Percentiles rank a stretch among this genome's conserved stretches.
Conservation (phyloP, 2,888 invertebrate genomes). For the Dioctria rufipes region DNA sequence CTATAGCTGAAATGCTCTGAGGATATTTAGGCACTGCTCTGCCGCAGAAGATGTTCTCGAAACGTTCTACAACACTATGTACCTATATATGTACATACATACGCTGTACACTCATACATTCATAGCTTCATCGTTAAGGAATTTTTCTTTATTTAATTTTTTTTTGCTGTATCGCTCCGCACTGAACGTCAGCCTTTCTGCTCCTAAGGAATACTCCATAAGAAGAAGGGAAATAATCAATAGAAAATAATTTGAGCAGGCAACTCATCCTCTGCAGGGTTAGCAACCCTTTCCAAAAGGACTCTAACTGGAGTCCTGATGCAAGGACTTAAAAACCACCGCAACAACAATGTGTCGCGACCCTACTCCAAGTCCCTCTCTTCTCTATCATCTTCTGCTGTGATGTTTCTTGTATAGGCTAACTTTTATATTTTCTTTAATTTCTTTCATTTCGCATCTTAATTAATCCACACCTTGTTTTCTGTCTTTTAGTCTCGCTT, state of each 20-base stretch:
- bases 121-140: slow-evolving; percentile 54
- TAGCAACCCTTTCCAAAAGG: slow-evolving; percentile 54
- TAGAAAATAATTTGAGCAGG: slow-evolving; percentile 57
- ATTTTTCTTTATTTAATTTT: slow-evolving; percentile 59
- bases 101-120: slow-evolving; percentile 19
- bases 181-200: background rate
- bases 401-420: slow-evolving; percentile 39
- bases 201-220: slow-evolving; percentile 15
- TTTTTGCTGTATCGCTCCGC: slow-evolving; percentile 11
- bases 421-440: slow-evolving; percentile 47
- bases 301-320: slow-evolving; percentile 20
- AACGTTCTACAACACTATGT: too few species aligned
- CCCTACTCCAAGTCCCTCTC: slow-evolving; percentile 39
- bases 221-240: slow-evolving; percentile 57
- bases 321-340: background rate
- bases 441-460: slow-evolving; percentile 59
- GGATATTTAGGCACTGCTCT: too few species aligned
- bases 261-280: slow-evolving; percentile 33
- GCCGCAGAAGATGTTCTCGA: too few species aligned
- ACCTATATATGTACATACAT: background rate
- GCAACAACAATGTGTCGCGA: slow-evolving; percentile 6
- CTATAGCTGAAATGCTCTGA: too few species aligned
- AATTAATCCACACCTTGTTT: slow-evolving; percentile 59
- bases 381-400: slow-evolving; percentile 36
- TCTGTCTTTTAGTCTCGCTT: background rate